Conservation (phyloP, 2,888 invertebrate species). For the Hedychridium roseum region DNA sequence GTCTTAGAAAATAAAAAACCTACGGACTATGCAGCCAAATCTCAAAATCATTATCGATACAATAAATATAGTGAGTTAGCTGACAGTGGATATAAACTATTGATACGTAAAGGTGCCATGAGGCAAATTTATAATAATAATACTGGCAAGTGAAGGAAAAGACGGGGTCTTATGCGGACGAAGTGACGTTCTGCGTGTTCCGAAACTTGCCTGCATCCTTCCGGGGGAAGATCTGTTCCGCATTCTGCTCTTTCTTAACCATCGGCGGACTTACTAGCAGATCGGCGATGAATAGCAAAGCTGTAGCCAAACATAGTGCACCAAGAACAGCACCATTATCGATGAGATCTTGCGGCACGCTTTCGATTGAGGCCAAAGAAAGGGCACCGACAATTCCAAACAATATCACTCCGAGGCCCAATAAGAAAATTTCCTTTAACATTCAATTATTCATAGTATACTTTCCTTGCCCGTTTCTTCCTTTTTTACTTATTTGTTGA, state of each 20-base stretch:
- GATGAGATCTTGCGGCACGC: constrained; percentile 72
- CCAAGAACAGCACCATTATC: constrained; percentile 79
- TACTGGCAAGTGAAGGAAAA: constrained; percentile 22
- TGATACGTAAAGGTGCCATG: neutral
- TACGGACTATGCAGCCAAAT: too few species aligned
- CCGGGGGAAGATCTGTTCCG: constrained; percentile 39
- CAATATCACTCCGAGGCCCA: constrained; percentile 76
- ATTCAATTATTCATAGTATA: too few species aligned
- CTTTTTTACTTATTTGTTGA: too few species aligned
- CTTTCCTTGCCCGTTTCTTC: too few species aligned
- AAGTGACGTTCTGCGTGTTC: constrained; percentile 15
- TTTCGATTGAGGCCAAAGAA: constrained; percentile 76
- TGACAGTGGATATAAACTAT: too few species aligned
- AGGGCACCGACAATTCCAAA: constrained; percentile 75
- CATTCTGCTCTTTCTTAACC: constrained; percentile 41
- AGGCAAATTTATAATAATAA: neutral
- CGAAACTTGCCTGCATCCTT: constrained; percentile 51
- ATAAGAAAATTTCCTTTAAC: constrained; percentile 73
- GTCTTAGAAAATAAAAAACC: too few species aligned
- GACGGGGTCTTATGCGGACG: constrained; percentile 23
- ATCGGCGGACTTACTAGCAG: constrained; percentile 60
- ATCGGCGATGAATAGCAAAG: constrained; percentile 74
- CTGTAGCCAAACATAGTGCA: constrained; percentile 72
- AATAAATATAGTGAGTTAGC: too few species aligned
- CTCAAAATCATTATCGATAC: too few species aligned